These are phyloP conservation scores for Pachypanchax playfairii DNA, from an alignment of 2,113 vertebrate genomes.

Conservation along the genomic window DNA sequence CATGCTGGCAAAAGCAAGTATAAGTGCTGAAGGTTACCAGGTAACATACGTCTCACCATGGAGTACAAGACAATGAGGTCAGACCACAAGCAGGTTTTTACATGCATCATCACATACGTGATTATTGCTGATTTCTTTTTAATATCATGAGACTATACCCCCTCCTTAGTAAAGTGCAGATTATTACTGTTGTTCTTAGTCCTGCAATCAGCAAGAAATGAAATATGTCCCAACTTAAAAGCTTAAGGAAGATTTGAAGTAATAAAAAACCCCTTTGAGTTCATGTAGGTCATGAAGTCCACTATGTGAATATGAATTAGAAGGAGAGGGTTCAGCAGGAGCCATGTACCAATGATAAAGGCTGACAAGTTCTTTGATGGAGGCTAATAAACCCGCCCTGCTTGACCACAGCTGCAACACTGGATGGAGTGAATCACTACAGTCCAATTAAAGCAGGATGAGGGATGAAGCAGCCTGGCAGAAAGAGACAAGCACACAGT, in stretches of 20 bases:
- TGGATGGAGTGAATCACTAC: constrained; percentile 46
- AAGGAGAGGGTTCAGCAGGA: constrained; percentile 10
- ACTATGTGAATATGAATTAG: not conserved
- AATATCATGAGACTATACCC: too few species aligned
- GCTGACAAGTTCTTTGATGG: constrained; percentile 34
- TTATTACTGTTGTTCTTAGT: not conserved
- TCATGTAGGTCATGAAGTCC: not conserved
- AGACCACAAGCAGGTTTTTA: too few species aligned
- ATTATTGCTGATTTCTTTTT: too few species aligned
- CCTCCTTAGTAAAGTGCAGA: not conserved
- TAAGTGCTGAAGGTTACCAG: too few species aligned
- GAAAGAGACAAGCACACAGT: constrained; percentile 17
- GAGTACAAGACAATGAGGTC: too few species aligned
- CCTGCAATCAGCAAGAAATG: too few species aligned
- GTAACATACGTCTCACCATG: too few species aligned
- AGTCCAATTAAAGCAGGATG: constrained; percentile 43
- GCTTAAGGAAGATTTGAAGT: not conserved
- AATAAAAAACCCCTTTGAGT: not conserved
- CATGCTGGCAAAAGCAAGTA: too few species aligned
- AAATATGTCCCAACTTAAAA: not conserved
- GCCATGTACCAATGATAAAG: constrained; percentile 15
- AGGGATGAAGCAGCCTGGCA: constrained; percentile 41
- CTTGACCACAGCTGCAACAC: constrained; percentile 9
- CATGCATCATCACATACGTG: too few species aligned
- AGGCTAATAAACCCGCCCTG: constrained; percentile 35